phyloP scores from a whole-genome alignment of 2,888 invertebrate genomes.

The Xanthostigma xanthostigma region DNA sequence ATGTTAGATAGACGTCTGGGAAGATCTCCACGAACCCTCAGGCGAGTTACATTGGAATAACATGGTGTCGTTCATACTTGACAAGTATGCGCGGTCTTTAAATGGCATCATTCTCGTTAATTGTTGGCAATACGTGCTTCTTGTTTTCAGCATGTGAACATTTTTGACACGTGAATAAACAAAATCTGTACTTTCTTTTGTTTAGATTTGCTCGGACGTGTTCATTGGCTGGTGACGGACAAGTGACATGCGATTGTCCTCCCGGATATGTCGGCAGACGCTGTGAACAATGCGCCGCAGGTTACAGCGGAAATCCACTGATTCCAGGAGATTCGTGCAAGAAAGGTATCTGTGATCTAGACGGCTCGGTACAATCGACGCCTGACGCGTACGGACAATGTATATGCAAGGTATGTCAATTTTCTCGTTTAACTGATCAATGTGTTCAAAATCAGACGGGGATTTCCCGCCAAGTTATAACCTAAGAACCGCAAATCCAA shows the following conservation, averaged over 20 bases:
- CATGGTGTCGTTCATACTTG: no score
- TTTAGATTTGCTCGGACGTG: conserved; percentile 67
- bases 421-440: background rate
- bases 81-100: no score
- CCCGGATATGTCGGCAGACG: conserved; percentile 60
- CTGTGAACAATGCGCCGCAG: conserved; percentile 64
- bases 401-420: conserved; percentile 48
- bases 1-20: no score
- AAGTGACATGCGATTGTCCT: conserved; percentile 68
- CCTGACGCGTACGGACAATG: conserved; percentile 36
- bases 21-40: no score
- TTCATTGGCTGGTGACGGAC: conserved; percentile 52
- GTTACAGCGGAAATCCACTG: conserved; percentile 70
- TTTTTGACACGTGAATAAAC: background rate
- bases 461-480: no score
- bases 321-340: conserved; percentile 60
- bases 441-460: background rate
- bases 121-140: no score
- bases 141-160: no score
- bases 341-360: conserved; percentile 49
- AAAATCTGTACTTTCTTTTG: conserved; percentile 4
- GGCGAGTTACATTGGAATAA: no score
- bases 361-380: conserved; percentile 48
- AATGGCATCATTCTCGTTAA: no score
- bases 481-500: no score